Percentiles rank a stretch among this genome's conserved stretches.
phyloP scores from a whole-genome alignment of 2,888 invertebrate genomes.

The Stenodema calcarata region DNA sequence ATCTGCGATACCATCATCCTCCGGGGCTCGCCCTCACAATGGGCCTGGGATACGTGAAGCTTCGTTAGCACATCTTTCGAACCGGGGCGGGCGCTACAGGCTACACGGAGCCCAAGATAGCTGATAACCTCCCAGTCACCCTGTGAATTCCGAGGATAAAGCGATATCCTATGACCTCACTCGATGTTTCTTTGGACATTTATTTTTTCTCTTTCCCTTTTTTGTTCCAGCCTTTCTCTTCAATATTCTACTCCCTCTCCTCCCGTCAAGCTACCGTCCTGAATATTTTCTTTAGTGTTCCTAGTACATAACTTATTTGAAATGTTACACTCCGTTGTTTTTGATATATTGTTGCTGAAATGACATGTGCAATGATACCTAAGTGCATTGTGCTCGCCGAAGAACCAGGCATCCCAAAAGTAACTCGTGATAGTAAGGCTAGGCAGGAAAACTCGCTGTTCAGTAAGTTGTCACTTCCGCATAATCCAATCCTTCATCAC shows the following conservation, averaged over 20 bases:
- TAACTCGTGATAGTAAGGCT: too few species aligned
- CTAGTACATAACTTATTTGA: too few species aligned
- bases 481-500: too few species aligned
- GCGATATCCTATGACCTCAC: not conserved
- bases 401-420: too few species aligned
- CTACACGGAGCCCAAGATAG: not conserved
- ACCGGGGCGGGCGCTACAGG: not conserved
- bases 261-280: not conserved
- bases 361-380: too few species aligned
- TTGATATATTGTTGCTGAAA: too few species aligned
- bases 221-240: not conserved
- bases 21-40: slow-evolving; percentile 18
- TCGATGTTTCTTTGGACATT: not conserved
- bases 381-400: too few species aligned
- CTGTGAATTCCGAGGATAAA: not conserved
- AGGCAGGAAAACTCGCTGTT: too few species aligned
- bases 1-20: slow-evolving; percentile 36
- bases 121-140: slow-evolving; percentile 14
- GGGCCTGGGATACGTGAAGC: slow-evolving; percentile 7
- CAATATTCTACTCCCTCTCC: not conserved
- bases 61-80: slow-evolving; percentile 23
- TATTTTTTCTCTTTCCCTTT: not conserved
- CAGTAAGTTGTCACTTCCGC: too few species aligned
- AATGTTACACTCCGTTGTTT: too few species aligned
- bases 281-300: too few species aligned